Evolutionary conservation across 1,140 invertebrate species (phyloP), one percentile per base, ranked within the genome.

Genomic region (Drosophila kohkoa): DNA sequence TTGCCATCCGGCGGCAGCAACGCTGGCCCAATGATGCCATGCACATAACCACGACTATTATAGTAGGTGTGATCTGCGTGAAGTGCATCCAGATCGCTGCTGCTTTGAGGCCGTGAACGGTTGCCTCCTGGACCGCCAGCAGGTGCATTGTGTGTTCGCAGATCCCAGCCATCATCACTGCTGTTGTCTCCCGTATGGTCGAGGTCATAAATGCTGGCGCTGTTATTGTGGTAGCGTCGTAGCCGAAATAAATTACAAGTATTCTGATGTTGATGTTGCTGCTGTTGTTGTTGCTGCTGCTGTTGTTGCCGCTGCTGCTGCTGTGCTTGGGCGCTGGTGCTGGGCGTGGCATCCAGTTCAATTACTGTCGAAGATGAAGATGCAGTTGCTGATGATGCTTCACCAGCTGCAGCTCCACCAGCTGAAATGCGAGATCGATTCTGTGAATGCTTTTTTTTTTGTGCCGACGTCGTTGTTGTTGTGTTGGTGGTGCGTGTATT

Each of bases 401-500:
- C 64, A 3, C 49, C 70, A 16, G n/a, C 11, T 8, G n/a, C 48
- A 13, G 57, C 20, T 25, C 20, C 5, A 46, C 16, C 54, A 45
- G 54, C 43, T 45, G 77, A 48, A 15, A 51, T 58, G 11, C 70
- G 30, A 58, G 67, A 63, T 16, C 71, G 80, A 51, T 60, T 79
- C 8, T 72, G 71, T 8, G 75, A 86, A 8, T 63, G 73, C 15
- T 81, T 79, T 16, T 91, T 89, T 38, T 91, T 91, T 32, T 90
- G 81, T 8, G 73, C 90, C 10, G 90, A 91, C 4, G 90, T 91
- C 1, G 90, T 91, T 25, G 90, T 91, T 0, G 90, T 90, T 7
- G 90, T 91, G 51, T 91, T 91, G 5, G 90, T 91, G 38, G 90
- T 91, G 6, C 90, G 75, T n/a, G 90, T 91, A 59, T 91, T 74